Conservation (phyloP, 2,797 vertebrate genomes). For the Malacoctenus gilli region DNA sequence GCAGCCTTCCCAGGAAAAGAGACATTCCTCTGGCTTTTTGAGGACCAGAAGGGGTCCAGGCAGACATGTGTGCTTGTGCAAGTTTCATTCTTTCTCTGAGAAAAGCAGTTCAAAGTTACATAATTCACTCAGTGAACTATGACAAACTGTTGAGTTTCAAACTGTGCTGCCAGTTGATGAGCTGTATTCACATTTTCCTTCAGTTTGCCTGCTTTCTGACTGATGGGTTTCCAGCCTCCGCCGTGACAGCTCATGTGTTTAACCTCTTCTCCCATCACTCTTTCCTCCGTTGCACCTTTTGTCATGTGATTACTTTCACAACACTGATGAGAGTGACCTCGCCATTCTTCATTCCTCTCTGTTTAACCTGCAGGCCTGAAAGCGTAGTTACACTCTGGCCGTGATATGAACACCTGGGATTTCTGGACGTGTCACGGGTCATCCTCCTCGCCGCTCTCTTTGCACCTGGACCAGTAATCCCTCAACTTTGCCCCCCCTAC, state of each 20-base stretch:
- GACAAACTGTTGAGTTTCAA: no score
- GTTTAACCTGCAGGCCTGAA: constrained; percentile 7
- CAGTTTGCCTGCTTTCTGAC: background rate
- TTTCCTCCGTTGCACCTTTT: background rate
- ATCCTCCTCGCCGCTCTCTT: background rate
- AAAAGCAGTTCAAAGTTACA: no score
- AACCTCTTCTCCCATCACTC: no score
- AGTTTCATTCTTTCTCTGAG: constrained; percentile 28
- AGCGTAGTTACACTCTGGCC: constrained; percentile 14
- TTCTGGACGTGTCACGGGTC: constrained; percentile 10
- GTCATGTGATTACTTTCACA: constrained; percentile 31
- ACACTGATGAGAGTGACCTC: constrained; percentile 13
- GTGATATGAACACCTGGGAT: background rate
- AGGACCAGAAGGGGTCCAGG: background rate
- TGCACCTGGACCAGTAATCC: background rate
- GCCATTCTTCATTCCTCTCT: background rate
- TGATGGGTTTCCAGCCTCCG: background rate
- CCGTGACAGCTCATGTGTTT: background rate
- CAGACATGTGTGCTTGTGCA: background rate
- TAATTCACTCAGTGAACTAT: background rate
- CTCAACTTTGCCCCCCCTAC: background rate
- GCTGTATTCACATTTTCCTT: no score
- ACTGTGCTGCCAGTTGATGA: background rate
- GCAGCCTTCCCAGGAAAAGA: constrained; percentile 41
- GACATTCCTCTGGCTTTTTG: constrained; percentile 18